Conservation (phyloP, 2,113 vertebrate genomes). For the Melanotaenia duboulayi region DNA sequence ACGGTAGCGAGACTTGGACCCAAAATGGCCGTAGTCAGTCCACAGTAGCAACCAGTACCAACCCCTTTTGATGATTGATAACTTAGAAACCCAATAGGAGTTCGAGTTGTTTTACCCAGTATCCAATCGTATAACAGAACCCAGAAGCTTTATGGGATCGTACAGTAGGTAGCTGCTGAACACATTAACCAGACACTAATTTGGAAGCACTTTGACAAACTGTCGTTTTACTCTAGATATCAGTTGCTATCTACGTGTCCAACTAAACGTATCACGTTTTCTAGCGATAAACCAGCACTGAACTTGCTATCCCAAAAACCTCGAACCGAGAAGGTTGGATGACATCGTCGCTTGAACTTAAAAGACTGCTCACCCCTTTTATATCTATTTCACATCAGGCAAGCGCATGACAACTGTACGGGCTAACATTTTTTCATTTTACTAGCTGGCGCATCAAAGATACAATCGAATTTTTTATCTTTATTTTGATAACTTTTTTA, state of each 20-base stretch:
- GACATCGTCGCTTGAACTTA: conserved; percentile 54
- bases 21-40: conserved; percentile 65
- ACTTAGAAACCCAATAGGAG: conserved; percentile 42
- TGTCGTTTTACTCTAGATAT: conserved; percentile 55
- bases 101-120: not conserved
- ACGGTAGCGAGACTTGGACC: conserved; percentile 24
- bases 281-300: conserved; percentile 52
- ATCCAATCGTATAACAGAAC: conserved; percentile 58
- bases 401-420: conserved; percentile 31
- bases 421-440: conserved; percentile 7
- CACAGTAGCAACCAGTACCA: conserved; percentile 24
- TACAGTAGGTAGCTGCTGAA: conserved; percentile 56
- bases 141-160: conserved; percentile 48
- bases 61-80: conserved; percentile 31
- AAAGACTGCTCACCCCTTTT: conserved; percentile 36
- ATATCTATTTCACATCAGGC: conserved; percentile 28
- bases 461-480: conserved; percentile 17
- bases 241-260: conserved; percentile 60
- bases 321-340: conserved; percentile 37
- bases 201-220: conserved; percentile 75
- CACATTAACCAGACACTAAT: conserved; percentile 71
- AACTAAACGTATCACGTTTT: conserved; percentile 50
- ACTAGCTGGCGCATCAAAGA: conserved; percentile 6
- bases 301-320: conserved; percentile 42
- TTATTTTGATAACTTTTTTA: conserved; percentile 20